Base-by-base conservation (phyloP, 1,140 invertebrate species). In the Calycopis cecrops region DNA sequence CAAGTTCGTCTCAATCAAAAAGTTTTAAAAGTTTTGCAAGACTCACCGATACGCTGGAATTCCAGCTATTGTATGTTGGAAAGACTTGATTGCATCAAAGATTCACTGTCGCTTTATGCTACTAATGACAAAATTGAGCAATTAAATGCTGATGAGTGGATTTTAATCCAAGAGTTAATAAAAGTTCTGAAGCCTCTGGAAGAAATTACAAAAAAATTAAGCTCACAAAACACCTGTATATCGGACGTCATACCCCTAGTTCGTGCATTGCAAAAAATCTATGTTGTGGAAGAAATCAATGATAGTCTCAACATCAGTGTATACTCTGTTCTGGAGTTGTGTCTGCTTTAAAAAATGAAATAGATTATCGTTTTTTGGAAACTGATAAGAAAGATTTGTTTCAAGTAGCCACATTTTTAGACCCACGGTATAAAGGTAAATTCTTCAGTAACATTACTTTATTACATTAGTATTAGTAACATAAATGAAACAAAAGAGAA, bases 31-130 rank as follows among this genome's bases (percentile, higher is more conserved):
- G 57, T 67, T 9, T 56, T 64, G 35, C 63, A 78, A 52, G 73
- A 85, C 63, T 74, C 71, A 55, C 52, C 52, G 16, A 84, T 75
- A 8, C 57, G 73, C 10, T 85, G 76, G 73, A 85, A 84, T 51
- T 76, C 70, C 44, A 80, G 69, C 21, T 76, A 57, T 40, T 66
- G 64, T 37, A 64, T 67, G 64, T 58, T 67, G 9, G 60, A 66
- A 48, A 52, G 67, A 61, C 77, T 79, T 62, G 61, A 47, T 38
- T 58, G 67, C 48, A 28, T 71, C 54, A 67, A 69, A 28, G 62
- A 68, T 58, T 44, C 60, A 11, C 28, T 62, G 12, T 33, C 57
- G 56, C 67, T 73, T 62, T 75, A 67, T 50, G 50, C 37, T 4
- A 60, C 51, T 63, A 56, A 59, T 35, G 57, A 53, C 51, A 34